Evolutionary conservation across 1,140 invertebrate genomes (phyloP).

Genomic region (Aphelenchoides avenae): DNA sequence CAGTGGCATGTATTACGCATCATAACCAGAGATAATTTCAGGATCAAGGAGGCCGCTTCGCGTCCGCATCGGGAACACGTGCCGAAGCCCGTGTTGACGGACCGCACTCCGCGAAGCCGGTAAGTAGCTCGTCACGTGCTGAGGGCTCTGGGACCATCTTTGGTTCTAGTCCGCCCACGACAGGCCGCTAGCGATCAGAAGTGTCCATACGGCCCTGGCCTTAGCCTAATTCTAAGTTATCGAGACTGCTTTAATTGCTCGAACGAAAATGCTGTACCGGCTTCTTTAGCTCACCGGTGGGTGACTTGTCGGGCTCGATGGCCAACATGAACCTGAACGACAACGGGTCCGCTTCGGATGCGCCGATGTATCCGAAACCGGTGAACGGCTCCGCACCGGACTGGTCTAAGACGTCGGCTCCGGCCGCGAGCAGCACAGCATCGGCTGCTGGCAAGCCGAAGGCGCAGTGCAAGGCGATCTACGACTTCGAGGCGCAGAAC

Average conservation of each 20-base stretch:
- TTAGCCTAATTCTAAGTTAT: constrained; percentile 12
- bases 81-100: constrained; percentile 33
- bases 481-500: constrained; percentile 47
- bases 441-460: constrained; percentile 7
- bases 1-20: not conserved
- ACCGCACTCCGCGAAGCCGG: constrained; percentile 25
- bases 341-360: constrained; percentile 6
- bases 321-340: constrained; percentile 42
- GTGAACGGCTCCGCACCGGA: constrained; percentile 13
- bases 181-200: too few species aligned
- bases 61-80: constrained; percentile 29
- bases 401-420: constrained; percentile 14
- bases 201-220: too few species aligned
- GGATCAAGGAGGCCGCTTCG: constrained; percentile 34
- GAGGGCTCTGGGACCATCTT: too few species aligned
- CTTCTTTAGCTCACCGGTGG: constrained; percentile 16
- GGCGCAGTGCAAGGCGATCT: constrained; percentile 43
- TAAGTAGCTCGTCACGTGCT: too few species aligned
- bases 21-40: constrained; percentile 1
- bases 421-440: constrained; percentile 3
- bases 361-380: constrained; percentile 11
- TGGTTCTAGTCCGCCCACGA: too few species aligned
- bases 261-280: not conserved
- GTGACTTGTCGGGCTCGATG: not conserved
- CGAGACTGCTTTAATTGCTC: not conserved